Conservation (phyloP, 1,140 invertebrate genomes). For the Drosophila rhopaloa region DNA sequence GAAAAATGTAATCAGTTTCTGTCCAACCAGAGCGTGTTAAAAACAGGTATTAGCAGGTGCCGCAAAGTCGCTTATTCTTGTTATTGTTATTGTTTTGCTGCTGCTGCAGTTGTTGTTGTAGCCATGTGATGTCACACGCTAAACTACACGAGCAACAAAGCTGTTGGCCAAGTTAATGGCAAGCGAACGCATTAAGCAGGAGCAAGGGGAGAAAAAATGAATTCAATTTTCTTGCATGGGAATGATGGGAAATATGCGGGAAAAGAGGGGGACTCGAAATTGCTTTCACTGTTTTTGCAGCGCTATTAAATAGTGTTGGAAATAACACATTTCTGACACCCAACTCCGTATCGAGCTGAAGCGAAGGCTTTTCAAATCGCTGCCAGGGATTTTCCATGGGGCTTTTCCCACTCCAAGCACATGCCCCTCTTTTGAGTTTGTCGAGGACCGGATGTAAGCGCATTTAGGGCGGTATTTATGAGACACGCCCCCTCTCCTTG, state of each 20-base stretch:
- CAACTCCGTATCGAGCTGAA: conserved; percentile 30
- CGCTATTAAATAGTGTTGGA: conserved; percentile 72
- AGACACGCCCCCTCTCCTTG: conserved; percentile 13
- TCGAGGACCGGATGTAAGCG: conserved; percentile 60
- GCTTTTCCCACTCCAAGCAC: background rate
- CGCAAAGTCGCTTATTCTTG: conserved; percentile 3
- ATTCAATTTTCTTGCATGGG: conserved; percentile 64
- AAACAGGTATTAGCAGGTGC: background rate
- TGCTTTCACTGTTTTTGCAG: conserved; percentile 48
- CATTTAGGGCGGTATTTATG: conserved; percentile 65
- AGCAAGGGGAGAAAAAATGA: conserved; percentile 60
- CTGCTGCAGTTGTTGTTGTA: background rate
- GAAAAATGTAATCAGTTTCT: background rate
- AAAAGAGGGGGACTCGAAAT: conserved; percentile 23
- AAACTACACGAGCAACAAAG: conserved; percentile 28
- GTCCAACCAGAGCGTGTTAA: background rate
- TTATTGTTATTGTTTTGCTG: conserved; percentile 16
- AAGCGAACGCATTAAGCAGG: conserved; percentile 64
- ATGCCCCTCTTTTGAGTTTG: conserved; percentile 17
- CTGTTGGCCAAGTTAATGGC: conserved; percentile 62
- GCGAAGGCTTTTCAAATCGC: conserved; percentile 37
- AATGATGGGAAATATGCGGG: conserved; percentile 14
- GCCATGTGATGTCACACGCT: conserved; percentile 41
- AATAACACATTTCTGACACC: conserved; percentile 75
- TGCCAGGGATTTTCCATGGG: conserved; percentile 3